These are phyloP conservation scores for Ia io DNA, from an alignment of 2,113 vertebrate species.

Conservation along the genomic window DNA sequence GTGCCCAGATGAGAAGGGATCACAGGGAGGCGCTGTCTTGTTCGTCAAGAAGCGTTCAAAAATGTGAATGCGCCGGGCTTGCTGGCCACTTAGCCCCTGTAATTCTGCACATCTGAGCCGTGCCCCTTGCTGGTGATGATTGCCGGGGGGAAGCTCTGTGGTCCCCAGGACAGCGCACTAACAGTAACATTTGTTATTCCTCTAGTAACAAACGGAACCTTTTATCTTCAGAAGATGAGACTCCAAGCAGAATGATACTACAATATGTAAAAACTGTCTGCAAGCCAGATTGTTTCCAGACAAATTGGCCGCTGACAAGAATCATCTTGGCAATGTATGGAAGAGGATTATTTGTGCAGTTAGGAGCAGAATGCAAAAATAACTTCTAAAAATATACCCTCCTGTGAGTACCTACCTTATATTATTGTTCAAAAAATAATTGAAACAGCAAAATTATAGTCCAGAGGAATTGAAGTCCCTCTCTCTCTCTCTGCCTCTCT, in stretches of 20 bases:
- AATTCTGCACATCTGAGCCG: not conserved
- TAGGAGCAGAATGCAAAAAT: not conserved
- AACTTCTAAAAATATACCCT: not conserved
- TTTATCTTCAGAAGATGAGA: slow-evolving; percentile 65
- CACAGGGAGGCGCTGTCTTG: not conserved
- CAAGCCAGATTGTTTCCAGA: slow-evolving; percentile 17
- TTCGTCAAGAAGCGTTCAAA: not conserved
- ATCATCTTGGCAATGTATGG: not conserved
- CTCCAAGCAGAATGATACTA: not conserved
- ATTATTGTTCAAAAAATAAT: not conserved
- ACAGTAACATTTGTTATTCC: slow-evolving; percentile 55
- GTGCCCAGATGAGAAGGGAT: slow-evolving; percentile 1
- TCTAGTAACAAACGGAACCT: not conserved
- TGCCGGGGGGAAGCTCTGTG: slow-evolving; percentile 23
- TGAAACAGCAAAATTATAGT: not conserved
- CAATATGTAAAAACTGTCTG: not conserved
- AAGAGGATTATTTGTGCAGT: not conserved
- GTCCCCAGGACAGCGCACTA: slow-evolving; percentile 42
- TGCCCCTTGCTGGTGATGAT: slow-evolving; percentile 29
- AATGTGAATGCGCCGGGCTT: not conserved
- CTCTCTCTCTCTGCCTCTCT: not conserved
- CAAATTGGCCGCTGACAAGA: not conserved
- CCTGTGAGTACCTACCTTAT: too few species aligned
- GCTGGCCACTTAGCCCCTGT: not conserved
- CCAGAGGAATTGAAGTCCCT: not conserved